Conservation (phyloP, 2,113 vertebrate genomes). For the Upupa epops region DNA sequence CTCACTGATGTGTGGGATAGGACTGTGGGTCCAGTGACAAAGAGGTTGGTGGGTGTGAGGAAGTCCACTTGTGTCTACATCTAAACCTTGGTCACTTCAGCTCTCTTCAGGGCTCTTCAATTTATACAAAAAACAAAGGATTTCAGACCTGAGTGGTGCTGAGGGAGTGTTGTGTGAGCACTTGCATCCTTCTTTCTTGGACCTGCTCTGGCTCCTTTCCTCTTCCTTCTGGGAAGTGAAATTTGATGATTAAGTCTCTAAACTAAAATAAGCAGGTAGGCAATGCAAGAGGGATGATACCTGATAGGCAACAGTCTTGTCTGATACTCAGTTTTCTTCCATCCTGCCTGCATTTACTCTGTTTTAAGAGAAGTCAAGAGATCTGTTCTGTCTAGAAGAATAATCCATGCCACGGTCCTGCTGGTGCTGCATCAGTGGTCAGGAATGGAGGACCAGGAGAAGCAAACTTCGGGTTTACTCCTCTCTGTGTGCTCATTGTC, state of each 20-base stretch:
- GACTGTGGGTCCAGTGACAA: not conserved
- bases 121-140: not conserved
- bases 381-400: not conserved
- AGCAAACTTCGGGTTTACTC: not conserved
- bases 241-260: not conserved
- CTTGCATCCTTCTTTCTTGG: not conserved
- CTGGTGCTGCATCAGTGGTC: fast-evolving
- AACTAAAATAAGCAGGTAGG: not conserved
- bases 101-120: not conserved
- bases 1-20: not conserved
- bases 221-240: not conserved
- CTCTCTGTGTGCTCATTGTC: not conserved
- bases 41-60: not conserved
- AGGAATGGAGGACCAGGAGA: not conserved
- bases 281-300: not conserved
- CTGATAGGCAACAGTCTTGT: not conserved
- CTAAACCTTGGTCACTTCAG: not conserved
- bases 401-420: not conserved
- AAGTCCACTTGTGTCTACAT: not conserved
- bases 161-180: fast-evolving
- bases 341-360: not conserved
- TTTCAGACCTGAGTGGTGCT: not conserved
- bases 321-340: not conserved
- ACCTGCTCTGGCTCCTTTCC: not conserved
- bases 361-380: not conserved